Evolutionary conservation across 1,140 invertebrate species (phyloP), one percentile per base, ranked within the genome.

Genomic region (Lethocerus indicus): DNA sequence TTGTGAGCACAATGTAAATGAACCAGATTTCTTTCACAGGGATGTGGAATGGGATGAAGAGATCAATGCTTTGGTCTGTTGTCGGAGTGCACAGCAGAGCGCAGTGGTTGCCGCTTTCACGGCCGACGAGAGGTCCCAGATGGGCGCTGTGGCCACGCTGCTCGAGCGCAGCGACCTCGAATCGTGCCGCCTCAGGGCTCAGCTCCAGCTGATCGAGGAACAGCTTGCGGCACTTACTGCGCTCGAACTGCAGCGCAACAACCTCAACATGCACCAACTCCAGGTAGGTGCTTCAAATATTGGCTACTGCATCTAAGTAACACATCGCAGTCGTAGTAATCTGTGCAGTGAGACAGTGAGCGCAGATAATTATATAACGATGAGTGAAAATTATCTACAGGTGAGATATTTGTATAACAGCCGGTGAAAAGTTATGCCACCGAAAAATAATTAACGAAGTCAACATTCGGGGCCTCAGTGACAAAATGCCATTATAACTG

Each of bases 121-220:
- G 55, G 68, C 75, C 58, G 75, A 82, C 59, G 76, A 76, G 59
- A 73, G 78, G 52, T 59, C 84, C 24, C 83, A 87, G 62, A 81
- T 78, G 64, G 76, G 74, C 37, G 76, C 80, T 5, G 78, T 87
- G 28, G 73, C 78, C 49, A 72, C 77, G 12, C 63, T 87, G 21
- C 63, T 85, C 48, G 77, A 83, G 65, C 71, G 76, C 59, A 77
- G 78, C 54, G 84, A 87, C 67, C 70, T 79, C 9, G 72, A 78
- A 58, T 77, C 75, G 51, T 79, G 78, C 74, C 77, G 81, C 57
- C 69, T 89, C 12, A 69, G 78, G 51, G 77, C 82, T 59, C 81
- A 87, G 72, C 81, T 89, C 51, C 71, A 73, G 51, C 66, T 87
- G 27, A 78, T 88, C 37, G 78, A 87, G 57, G 71, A 72, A 24